Conservation (phyloP, 2,888 invertebrate genomes). For the Drosophila dives region DNA sequence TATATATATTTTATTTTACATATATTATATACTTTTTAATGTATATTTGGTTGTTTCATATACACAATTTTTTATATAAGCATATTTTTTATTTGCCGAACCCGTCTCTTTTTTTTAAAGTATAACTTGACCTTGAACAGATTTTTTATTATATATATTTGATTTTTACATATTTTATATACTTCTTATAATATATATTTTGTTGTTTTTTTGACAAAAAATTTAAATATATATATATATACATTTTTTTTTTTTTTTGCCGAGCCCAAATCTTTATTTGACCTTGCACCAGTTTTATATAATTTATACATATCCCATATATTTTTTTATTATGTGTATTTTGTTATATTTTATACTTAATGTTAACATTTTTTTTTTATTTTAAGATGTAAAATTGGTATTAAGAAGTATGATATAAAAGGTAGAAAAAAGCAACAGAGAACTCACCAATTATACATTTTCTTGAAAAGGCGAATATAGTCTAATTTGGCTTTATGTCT, state of each 20-base stretch:
- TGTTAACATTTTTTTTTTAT: not conserved
- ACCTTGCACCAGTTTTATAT: too few species aligned
- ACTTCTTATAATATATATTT: too few species aligned
- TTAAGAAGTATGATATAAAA: not conserved
- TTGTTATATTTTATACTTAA: not conserved
- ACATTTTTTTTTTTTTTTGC: too few species aligned
- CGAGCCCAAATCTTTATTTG: not conserved
- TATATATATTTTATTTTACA: too few species aligned
- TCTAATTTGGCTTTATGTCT: not conserved
- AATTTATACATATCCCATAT: too few species aligned
- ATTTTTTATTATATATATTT: too few species aligned
- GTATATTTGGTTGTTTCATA: not conserved
- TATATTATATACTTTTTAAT: not conserved
- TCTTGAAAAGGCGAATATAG: not conserved
- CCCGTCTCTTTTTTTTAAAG: not conserved
- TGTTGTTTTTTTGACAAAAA: not conserved
- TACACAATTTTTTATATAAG: too few species aligned
- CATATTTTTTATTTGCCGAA: too few species aligned
- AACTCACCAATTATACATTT: not conserved
- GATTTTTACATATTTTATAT: not conserved
- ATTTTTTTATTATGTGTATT: not conserved
- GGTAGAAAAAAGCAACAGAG: rapidly evolving
- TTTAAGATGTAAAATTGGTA: too few species aligned
- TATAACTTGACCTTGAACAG: too few species aligned
- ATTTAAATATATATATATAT: not conserved